These are phyloP conservation scores for Numida meleagris DNA, from an alignment of 2,113 vertebrate genomes.

Conservation along the genomic window DNA sequence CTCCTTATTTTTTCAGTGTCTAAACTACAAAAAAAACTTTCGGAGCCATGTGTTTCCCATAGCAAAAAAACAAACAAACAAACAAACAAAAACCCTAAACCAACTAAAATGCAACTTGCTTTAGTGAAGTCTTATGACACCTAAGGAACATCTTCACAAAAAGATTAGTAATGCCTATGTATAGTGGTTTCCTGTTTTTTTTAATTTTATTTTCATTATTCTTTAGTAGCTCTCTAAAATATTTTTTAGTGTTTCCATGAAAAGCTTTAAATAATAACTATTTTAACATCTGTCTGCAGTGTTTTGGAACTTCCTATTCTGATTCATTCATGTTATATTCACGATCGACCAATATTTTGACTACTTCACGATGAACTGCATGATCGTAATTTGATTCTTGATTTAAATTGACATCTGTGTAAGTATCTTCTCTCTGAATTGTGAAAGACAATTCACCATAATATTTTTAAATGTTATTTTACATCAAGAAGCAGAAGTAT, in stretches of 20 bases:
- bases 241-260: neutral
- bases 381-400: conserved; percentile 30
- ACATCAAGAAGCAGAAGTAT: neutral
- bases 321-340: neutral
- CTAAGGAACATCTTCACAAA: neutral
- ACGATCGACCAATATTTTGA: conserved; percentile 25
- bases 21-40: neutral
- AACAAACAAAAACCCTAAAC: neutral
- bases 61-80: neutral
- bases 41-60: neutral
- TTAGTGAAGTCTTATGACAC: neutral
- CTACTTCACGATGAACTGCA: neutral
- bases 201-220: neutral
- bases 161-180: neutral
- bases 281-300: neutral
- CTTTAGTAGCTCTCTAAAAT: neutral
- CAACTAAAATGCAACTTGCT: neutral
- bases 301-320: neutral
- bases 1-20: conserved; percentile 9
- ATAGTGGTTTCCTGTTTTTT: neutral
- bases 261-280: neutral
- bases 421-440: conserved; percentile 37
- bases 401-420: conserved; percentile 16
- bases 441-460: conserved; percentile 35
- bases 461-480: conserved; percentile 43